phyloP scores from a whole-genome alignment of 2,113 vertebrate genomes.

The Paramisgurnus dabryanus region DNA sequence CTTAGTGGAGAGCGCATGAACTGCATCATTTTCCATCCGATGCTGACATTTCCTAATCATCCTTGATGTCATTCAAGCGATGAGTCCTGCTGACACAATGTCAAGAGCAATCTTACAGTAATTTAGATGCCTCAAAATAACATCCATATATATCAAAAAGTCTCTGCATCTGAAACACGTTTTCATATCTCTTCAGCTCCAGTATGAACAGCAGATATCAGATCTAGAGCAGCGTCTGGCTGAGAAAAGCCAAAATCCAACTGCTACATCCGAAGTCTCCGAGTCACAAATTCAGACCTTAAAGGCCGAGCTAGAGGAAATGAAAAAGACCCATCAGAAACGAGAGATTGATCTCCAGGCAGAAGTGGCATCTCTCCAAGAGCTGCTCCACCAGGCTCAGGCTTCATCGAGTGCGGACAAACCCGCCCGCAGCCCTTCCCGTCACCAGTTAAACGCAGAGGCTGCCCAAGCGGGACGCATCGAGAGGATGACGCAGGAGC shows the following conservation, averaged over 20 bases:
- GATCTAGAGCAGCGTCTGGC: constrained; percentile 82
- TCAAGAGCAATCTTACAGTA: not conserved
- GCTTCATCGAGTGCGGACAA: constrained; percentile 64
- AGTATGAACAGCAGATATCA: constrained; percentile 85
- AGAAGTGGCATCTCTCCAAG: constrained; percentile 73
- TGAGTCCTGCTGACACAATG: not conserved
- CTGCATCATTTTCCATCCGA: not conserved
- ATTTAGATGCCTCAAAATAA: not conserved
- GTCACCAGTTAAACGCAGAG: constrained; percentile 71
- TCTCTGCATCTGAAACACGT: not conserved
- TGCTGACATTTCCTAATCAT: not conserved
- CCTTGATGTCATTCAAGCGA: not conserved
- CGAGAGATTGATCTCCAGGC: constrained; percentile 63
- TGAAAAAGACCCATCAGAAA: constrained; percentile 69
- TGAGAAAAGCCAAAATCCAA: constrained; percentile 58
- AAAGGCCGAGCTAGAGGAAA: constrained; percentile 72
- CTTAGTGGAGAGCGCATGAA: not conserved
- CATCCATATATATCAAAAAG: not conserved
- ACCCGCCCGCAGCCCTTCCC: constrained; percentile 61
- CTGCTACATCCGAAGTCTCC: constrained; percentile 32
- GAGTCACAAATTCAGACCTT: constrained; percentile 57
- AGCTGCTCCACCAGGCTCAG: constrained; percentile 74
- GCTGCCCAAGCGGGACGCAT: constrained; percentile 74
- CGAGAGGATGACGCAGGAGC: constrained; percentile 81
- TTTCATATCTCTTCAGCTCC: constrained; percentile 74